Evolutionary conservation across 2,797 vertebrate genomes (phyloP).

Genomic region (Remorina albescens): DNA sequence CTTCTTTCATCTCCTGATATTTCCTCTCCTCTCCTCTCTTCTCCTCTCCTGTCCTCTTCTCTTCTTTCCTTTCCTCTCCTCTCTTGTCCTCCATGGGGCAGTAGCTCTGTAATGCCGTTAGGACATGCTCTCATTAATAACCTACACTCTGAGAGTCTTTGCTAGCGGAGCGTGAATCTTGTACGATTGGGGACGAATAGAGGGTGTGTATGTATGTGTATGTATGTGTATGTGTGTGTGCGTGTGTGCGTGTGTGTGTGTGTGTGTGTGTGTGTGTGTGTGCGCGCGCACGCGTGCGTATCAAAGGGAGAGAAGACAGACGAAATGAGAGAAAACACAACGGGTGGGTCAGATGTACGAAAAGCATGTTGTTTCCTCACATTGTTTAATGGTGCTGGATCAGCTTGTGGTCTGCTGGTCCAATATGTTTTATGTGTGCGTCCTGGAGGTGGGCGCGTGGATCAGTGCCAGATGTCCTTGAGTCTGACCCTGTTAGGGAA

Average conservation of each 20-base stretch:
- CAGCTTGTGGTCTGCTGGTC: conserved; percentile 38
- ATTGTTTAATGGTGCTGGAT: conserved; percentile 51
- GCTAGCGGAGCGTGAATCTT: conserved; percentile 75
- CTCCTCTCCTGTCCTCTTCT: background rate
- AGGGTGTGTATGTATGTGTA: conserved; percentile 57
- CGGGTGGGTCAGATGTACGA: conserved; percentile 33
- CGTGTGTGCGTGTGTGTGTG: conserved; percentile 39
- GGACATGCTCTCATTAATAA: conserved; percentile 83
- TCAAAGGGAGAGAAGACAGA: conserved; percentile 22
- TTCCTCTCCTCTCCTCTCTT: background rate
- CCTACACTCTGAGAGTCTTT: conserved; percentile 76
- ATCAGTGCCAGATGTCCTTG: conserved; percentile 69
- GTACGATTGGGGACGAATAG: conserved; percentile 73
- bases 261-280: conserved; percentile 9
- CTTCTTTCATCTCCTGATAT: background rate
- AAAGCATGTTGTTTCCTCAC: conserved; percentile 54
- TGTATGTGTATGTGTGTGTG: conserved; percentile 6
- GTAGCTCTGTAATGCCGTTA: conserved; percentile 74
- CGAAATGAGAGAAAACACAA: conserved; percentile 26
- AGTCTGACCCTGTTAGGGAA: conserved; percentile 69
- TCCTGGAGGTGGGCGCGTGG: conserved; percentile 45
- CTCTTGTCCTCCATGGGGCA: conserved; percentile 57
- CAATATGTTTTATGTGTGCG: conserved; percentile 44
- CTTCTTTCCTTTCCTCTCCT: conserved; percentile 11
- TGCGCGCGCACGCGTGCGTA: too few relatives aligned